These are phyloP conservation scores for Leptatherina wallacei DNA, from an alignment of 2,797 vertebrate genomes.

Conservation along the genomic window DNA sequence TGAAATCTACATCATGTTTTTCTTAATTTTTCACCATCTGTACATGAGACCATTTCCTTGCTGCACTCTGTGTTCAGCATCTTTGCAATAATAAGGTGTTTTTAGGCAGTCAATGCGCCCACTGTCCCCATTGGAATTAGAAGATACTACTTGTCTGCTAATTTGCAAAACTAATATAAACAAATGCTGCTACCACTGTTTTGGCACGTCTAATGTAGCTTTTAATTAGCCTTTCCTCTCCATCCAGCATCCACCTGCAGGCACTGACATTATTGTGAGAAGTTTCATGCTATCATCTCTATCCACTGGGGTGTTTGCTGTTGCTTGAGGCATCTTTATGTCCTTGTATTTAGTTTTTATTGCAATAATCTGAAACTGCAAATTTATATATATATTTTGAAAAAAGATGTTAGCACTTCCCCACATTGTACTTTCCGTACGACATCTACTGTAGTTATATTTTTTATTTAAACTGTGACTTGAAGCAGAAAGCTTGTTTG, in stretches of 20 bases:
- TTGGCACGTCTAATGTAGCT: constrained; percentile 10
- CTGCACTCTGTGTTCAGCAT: not conserved
- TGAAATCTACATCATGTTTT: not conserved
- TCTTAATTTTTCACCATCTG: not conserved
- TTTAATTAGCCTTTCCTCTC: constrained; percentile 22
- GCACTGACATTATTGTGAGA: not conserved
- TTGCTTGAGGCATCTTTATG: not conserved
- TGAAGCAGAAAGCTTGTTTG: not conserved
- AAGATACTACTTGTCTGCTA: not conserved
- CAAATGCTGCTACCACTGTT: not conserved
- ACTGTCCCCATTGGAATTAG: not conserved
- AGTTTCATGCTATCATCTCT: constrained; percentile 3
- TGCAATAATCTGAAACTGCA: not conserved
- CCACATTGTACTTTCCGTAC: too few species aligned
- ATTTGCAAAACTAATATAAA: constrained; percentile 19
- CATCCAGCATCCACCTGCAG: constrained; percentile 15
- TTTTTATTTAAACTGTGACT: too few species aligned
- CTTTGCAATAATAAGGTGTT: not conserved
- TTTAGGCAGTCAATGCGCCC: not conserved
- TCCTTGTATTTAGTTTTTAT: not conserved
- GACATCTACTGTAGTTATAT: too few species aligned
- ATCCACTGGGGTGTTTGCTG: not conserved
- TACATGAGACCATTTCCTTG: not conserved
- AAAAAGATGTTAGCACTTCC: too few species aligned
- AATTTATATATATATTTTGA: not conserved